Percentiles rank a stretch among this genome's conserved stretches.
Conservation (phyloP, 2,888 invertebrate species). For the Himalopsyche tibetana region DNA sequence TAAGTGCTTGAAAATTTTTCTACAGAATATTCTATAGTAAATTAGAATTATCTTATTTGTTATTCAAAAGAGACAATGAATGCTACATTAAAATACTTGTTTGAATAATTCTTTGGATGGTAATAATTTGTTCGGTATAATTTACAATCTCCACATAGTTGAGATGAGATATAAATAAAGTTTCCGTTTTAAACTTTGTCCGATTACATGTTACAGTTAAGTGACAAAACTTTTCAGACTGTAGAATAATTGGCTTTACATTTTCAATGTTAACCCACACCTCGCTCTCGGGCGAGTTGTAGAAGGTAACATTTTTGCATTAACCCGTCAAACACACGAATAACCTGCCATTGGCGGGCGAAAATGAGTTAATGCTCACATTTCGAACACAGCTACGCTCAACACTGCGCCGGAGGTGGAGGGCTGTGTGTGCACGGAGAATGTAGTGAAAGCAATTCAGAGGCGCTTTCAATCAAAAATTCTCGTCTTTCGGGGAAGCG, state of each 20-base stretch:
- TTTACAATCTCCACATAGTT: too few species aligned
- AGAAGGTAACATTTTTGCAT: conserved; percentile 33
- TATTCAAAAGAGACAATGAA: too few species aligned
- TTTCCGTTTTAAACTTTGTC: neutral
- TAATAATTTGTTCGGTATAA: too few species aligned
- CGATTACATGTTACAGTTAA: conserved; percentile 8
- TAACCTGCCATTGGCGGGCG: conserved; percentile 42
- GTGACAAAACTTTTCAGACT: conserved; percentile 36
- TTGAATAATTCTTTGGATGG: too few species aligned
- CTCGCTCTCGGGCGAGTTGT: conserved; percentile 14
- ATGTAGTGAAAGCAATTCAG: conserved; percentile 23
- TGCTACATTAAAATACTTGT: too few species aligned
- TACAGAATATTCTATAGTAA: too few species aligned
- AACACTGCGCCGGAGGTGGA: neutral
- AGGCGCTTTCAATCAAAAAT: conserved; percentile 41
- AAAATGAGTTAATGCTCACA: conserved; percentile 42
- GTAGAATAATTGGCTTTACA: conserved; percentile 21
- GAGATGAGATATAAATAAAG: too few species aligned
- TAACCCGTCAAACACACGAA: conserved; percentile 43
- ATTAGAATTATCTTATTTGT: too few species aligned
- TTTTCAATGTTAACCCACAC: conserved; percentile 40
- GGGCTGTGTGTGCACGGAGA: neutral
- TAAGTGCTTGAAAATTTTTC: too few species aligned
- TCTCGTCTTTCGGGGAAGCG: conserved; percentile 24
- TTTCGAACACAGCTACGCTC: conserved; percentile 40